Base-by-base conservation (phyloP, 2,888 invertebrate species). In the Seira sanloemensis region DNA sequence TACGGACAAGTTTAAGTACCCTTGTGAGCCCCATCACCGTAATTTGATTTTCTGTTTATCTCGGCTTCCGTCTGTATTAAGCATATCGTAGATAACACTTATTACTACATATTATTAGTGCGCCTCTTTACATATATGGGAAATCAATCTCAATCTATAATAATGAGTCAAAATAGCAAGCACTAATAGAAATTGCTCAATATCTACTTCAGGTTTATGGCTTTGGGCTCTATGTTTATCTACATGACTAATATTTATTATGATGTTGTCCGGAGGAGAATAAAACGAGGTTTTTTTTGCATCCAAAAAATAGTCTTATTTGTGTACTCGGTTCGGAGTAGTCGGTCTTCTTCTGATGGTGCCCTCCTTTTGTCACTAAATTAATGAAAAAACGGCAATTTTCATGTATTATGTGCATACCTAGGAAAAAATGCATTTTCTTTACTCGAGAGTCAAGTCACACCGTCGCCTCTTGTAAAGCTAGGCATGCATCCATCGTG, bases 11-110 rank as follows among this genome's bases (percentile, higher is more conserved):
- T 65, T 19, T 74, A 54, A 81, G 74, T 50, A 68, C 85, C 72
- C 69, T 85, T 66, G 66, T 76, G 71, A 76, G 67, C 23, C 81
- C 85, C 73, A 74, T 78, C 58, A 66, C 67, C 69, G 72, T 84
- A 78, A 84, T 78, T 78, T 78, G 69, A 80, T 71, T 80, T 85
- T 72, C 69, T 65, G 23, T 68, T 75, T 68, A 27, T 83, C 9
- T 76, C 19, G 19, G 66, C 50, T 77, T 74, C 50, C n/a, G n/a
- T n/a, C n/a, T n/a, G n/a, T n/a, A n/a, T n/a, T n/a, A n/a, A n/a
- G n/a, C n/a, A n/a, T n/a, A n/a, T n/a, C n/a, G n/a, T n/a, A n/a
- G n/a, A n/a, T n/a, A n/a, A n/a, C n/a, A n/a, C n/a, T n/a, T 58
- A 16, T 9, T n/a, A 18, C 58, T 58, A 16, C n/a, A n/a, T n/a